Percentiles rank a stretch among this genome's conserved stretches.
These are phyloP conservation scores for Gymnoscelis rufifasciata DNA, from an alignment of 2,888 invertebrate species.

Conservation along the genomic window DNA sequence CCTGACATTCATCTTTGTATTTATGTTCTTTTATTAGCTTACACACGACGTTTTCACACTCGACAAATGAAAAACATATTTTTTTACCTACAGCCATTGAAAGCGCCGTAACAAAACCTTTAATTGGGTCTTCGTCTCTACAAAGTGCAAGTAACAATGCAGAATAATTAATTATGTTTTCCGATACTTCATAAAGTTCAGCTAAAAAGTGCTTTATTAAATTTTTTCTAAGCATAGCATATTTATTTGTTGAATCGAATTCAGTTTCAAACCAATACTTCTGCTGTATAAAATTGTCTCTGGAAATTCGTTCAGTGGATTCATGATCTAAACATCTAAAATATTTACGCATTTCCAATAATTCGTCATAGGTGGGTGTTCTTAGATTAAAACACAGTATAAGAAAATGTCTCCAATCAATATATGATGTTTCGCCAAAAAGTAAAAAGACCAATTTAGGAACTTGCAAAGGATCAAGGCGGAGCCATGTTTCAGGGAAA, in stretches of 20 bases:
- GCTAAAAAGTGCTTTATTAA: constrained; percentile 78
- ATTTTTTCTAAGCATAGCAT: constrained; percentile 45
- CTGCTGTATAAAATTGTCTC: constrained; percentile 50
- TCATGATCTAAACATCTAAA: constrained; percentile 70
- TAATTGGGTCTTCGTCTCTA: constrained; percentile 73
- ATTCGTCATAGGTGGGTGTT: constrained; percentile 75
- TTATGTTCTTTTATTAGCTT: constrained; percentile 57
- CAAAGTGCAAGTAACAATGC: constrained; percentile 82
- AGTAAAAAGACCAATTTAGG: constrained; percentile 61
- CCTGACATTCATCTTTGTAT: constrained; percentile 57
- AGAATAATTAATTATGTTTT: constrained; percentile 79
- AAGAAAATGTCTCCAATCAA: constrained; percentile 84
- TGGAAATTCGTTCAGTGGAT: constrained; percentile 53
- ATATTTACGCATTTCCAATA: constrained; percentile 67
- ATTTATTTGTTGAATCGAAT: constrained; percentile 42
- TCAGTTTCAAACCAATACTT: constrained; percentile 65
- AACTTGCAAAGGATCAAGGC: constrained; percentile 61
- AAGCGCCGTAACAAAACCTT: constrained; percentile 79
- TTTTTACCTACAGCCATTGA: constrained; percentile 76
- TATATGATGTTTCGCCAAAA: constrained; percentile 76
- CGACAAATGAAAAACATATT: constrained; percentile 64
- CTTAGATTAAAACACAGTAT: constrained; percentile 78
- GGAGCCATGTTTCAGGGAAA: constrained; percentile 61
- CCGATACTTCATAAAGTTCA: constrained; percentile 71
- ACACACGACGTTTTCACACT: constrained; percentile 71